Evolutionary conservation across 2,797 vertebrate genomes (phyloP).

Genomic region (Hafferia zeledoni): DNA sequence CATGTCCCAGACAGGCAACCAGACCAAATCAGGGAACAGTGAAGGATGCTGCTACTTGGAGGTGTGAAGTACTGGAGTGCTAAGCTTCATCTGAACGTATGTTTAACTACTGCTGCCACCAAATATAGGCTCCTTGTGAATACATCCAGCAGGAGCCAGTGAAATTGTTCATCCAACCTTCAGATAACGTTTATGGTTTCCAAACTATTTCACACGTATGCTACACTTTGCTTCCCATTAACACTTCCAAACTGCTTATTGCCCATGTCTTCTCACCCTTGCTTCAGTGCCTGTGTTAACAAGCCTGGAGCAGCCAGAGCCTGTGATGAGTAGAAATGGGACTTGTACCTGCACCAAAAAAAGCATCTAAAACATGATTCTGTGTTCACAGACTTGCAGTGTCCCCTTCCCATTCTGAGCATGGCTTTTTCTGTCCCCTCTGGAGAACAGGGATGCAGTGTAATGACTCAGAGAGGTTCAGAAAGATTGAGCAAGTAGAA

Average conservation of each 20-base stretch:
- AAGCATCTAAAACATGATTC: fast-evolving
- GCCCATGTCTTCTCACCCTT: neutral
- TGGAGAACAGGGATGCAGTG: neutral
- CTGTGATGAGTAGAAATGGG: neutral
- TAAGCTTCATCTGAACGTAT: neutral
- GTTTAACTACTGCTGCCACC: slow-evolving; percentile 17
- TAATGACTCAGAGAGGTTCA: neutral
- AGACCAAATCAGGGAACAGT: neutral
- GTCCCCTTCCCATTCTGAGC: neutral
- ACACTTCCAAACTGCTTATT: neutral
- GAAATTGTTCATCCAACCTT: neutral
- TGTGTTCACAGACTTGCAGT: fast-evolving
- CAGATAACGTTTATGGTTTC: neutral
- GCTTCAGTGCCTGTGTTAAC: neutral
- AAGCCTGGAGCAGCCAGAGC: neutral
- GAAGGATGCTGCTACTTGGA: neutral
- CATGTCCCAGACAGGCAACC: neutral
- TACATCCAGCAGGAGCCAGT: neutral
- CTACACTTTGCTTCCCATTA: neutral
- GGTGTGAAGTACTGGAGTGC: slow-evolving; percentile 1
- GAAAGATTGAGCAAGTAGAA: fast-evolving
- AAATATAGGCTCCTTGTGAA: neutral
- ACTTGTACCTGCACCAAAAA: neutral
- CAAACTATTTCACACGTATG: neutral
- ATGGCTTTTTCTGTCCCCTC: neutral